Base-by-base conservation (phyloP, 2,113 vertebrate genomes). In the Pyrgilauda ruficollis region DNA sequence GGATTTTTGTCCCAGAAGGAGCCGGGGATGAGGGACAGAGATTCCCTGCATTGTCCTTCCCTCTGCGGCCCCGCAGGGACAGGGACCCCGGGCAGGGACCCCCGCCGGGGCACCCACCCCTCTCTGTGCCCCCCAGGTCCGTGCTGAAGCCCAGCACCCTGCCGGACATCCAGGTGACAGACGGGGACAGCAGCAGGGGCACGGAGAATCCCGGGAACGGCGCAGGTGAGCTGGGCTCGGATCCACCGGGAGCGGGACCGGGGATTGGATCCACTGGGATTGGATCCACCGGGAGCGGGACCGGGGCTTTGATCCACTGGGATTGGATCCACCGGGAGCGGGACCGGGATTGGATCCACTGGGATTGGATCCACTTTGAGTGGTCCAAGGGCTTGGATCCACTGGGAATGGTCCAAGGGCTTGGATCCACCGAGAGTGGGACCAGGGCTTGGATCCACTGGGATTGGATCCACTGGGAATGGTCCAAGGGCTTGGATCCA, bases 71-170 rank as follows among this genome's bases (percentile, higher is more conserved):
- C 15, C 37, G 11, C 23, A 15, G 2, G 61, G 58, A 26, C 14
- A 27, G 17, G 30, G 49, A 27, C 49, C 28, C 52, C 3, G 8
- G 31, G 21, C 55, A 22, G 55, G 12, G 53, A 33, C 1, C 1
- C 1, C 11, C 18, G 15, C 12, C 26, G 12, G 20, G 10, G 4
- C 37, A 33, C 46, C 52, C 56, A 26, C 1, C 49, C 5, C 15
- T 20, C 27, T 16, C 4, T 52, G 33, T 16, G 2, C 9, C 17
- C 17, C 0, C 7, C 74, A 98, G 98, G 53, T 96, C 97, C 1
- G n/a, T 94, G 43, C 70, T 98, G 85, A 98, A 98, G 86, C 97
- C 98, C 76, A 96, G 97, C 64, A 95, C 96, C 22, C 73, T 98
- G 63, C 98, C 98, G 0, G 97, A 95, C 44, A 98, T 98, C 78